phyloP scores from a whole-genome alignment of 2,113 vertebrate genomes.

The Heliornis fulica region DNA sequence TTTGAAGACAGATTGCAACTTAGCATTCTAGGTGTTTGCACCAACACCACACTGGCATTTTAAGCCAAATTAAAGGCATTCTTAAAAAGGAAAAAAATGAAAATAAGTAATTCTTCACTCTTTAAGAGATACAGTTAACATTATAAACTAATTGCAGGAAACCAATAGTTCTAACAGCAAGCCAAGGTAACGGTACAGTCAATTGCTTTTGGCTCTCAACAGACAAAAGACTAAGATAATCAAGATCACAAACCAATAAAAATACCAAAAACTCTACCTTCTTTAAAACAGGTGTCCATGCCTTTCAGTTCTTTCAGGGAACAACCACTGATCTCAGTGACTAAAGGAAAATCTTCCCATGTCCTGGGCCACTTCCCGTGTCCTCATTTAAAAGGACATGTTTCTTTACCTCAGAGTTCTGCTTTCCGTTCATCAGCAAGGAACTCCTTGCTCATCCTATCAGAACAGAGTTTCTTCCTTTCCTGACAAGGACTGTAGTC shows the following conservation, averaged over 20 bases:
- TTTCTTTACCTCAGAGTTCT: background rate
- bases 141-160: background rate
- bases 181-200: background rate
- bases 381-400: background rate
- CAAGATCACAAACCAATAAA: background rate
- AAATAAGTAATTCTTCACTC: background rate
- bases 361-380: background rate
- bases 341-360: background rate
- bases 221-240: background rate
- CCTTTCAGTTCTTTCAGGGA: background rate
- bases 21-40: background rate
- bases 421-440: background rate
- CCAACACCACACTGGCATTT: background rate
- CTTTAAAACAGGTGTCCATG: background rate
- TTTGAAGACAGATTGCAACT: background rate
- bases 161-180: background rate
- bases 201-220: background rate
- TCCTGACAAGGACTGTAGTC: background rate
- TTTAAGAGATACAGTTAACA: background rate
- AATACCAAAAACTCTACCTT: background rate
- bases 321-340: background rate
- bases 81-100: background rate
- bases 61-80: background rate
- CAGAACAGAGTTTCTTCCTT: background rate
- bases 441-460: background rate